A percentile compares a stretch with the other conserved stretches of the same genome.
phyloP scores from a whole-genome alignment of 2,113 vertebrate genomes.

The Xenus cinereus region DNA sequence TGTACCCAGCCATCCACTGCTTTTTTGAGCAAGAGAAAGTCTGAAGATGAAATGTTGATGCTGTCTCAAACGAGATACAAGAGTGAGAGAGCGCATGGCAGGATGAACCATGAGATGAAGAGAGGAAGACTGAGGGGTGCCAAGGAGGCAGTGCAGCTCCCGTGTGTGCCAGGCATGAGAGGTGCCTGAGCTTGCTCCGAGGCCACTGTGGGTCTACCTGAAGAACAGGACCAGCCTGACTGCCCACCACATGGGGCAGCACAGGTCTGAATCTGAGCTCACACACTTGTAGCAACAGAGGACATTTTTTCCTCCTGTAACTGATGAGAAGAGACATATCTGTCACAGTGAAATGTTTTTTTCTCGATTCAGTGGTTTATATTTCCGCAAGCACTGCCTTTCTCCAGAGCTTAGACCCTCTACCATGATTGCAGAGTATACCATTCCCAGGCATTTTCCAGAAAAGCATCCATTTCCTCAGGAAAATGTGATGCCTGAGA shows the following conservation, averaged over 20 bases:
- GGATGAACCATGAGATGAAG: background rate
- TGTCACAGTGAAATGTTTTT: background rate
- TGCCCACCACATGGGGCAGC: rapidly evolving
- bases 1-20: background rate
- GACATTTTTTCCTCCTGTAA: background rate
- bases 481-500: background rate
- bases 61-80: background rate
- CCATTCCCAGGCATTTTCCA: background rate
- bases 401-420: background rate
- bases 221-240: background rate
- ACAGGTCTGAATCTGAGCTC: background rate
- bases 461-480: background rate
- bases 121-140: background rate
- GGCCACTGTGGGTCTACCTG: rapidly evolving
- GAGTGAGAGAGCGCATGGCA: background rate
- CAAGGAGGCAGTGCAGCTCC: background rate
- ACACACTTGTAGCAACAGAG: background rate
- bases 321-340: background rate
- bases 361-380: background rate
- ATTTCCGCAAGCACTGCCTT: background rate
- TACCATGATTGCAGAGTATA: background rate
- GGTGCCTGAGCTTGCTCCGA: background rate
- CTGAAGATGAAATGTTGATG: background rate
- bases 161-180: rapidly evolving
- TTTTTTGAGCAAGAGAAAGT: background rate